Evolutionary conservation across 2,113 vertebrate species (phyloP).

Genomic region (Poecilia latipinna): DNA sequence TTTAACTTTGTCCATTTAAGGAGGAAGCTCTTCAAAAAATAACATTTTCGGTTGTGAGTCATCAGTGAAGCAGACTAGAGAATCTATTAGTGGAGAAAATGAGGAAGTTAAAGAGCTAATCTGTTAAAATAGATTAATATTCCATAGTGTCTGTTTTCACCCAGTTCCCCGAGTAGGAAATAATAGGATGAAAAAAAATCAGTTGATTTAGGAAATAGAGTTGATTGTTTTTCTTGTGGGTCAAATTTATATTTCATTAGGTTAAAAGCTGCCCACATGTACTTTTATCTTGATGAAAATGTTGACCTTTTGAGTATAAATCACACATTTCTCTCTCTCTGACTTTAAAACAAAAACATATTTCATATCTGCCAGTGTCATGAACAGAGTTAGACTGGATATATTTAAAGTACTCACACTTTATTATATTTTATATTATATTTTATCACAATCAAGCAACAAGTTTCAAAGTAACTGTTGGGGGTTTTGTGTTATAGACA

Average conservation of each 20-base stretch:
- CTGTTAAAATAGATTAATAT: not conserved
- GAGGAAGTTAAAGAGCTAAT: not conserved
- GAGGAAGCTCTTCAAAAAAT: not conserved
- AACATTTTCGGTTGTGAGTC: not conserved
- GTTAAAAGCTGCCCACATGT: conserved; percentile 19
- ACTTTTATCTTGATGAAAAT: conserved; percentile 34
- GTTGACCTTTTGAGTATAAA: conserved; percentile 27
- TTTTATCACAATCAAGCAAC: not conserved
- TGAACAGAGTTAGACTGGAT: not conserved
- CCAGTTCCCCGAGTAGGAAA: not conserved
- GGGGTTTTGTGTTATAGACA: not conserved
- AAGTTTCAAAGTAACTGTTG: not conserved
- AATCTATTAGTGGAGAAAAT: not conserved
- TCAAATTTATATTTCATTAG: conserved; percentile 1
- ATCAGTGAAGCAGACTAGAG: not conserved
- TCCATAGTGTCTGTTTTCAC: not conserved
- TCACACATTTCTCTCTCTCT: not conserved
- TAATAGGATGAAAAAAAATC: not conserved
- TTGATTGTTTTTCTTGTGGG: not conserved
- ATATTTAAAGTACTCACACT: not conserved
- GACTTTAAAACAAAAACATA: not conserved
- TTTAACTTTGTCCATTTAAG: conserved; percentile 2
- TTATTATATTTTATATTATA: not conserved
- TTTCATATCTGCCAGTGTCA: not conserved
- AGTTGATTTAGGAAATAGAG: not conserved